Evolutionary conservation across 2,888 invertebrate species (phyloP).

Genomic region (Charanyca ferruginea): DNA sequence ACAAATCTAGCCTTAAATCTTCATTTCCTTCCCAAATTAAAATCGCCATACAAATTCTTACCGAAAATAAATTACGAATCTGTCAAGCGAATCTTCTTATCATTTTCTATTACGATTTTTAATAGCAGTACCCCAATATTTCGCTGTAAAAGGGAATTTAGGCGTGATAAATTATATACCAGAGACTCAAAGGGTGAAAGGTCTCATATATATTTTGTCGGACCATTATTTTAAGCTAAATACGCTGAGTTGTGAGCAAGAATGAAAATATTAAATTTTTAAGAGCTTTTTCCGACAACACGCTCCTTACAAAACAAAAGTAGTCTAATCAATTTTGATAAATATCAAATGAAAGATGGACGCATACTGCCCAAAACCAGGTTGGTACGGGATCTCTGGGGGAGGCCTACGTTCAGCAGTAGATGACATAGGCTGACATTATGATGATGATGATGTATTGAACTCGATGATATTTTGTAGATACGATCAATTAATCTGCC

Average conservation of each 20-base stretch:
- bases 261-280: conserved; percentile 51
- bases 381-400: no score
- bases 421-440: no score
- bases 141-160: conserved; percentile 42
- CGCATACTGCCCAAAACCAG: no score
- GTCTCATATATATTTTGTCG: conserved; percentile 62
- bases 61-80: conserved; percentile 54
- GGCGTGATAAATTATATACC: conserved; percentile 61
- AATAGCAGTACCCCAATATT: conserved; percentile 43
- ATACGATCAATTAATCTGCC: no score
- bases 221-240: conserved; percentile 60
- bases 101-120: conserved; percentile 48
- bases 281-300: not conserved
- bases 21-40: conserved; percentile 35
- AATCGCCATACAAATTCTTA: conserved; percentile 29
- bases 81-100: conserved; percentile 52
- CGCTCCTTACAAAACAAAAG: not conserved
- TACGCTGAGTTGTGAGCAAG: conserved; percentile 56
- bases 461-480: no score
- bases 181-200: conserved; percentile 50
- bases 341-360: no score
- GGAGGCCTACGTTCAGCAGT: no score
- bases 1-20: conserved; percentile 16
- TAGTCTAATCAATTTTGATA: not conserved
- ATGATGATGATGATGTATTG: no score